phyloP scores from a whole-genome alignment of 2,888 invertebrate genomes.

The Melitaea athalia region DNA sequence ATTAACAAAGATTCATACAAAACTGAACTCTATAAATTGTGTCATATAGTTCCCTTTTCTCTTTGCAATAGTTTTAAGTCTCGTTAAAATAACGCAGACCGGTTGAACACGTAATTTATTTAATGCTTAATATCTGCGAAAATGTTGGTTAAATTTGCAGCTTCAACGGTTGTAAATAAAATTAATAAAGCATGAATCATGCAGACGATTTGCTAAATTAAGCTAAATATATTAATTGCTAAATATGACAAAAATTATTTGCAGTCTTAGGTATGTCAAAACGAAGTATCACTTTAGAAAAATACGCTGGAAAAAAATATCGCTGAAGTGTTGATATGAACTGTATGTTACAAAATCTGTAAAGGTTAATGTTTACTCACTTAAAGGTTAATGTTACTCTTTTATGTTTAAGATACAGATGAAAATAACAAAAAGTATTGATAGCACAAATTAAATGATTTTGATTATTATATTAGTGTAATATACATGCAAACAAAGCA shows the following conservation, averaged over 20 bases:
- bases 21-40: neutral
- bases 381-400: too few relatives aligned
- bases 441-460: too few relatives aligned
- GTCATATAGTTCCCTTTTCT: neutral
- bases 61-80: neutral
- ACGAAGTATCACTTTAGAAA: too few relatives aligned
- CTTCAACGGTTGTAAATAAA: conserved; percentile 1
- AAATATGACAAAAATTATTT: neutral
- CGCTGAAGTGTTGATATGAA: too few relatives aligned
- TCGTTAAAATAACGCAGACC: conserved; percentile 11
- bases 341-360: too few relatives aligned
- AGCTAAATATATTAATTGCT: neutral
- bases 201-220: neutral
- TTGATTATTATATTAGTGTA: too few relatives aligned
- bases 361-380: too few relatives aligned
- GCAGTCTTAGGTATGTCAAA: too few relatives aligned
- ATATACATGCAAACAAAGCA: too few relatives aligned
- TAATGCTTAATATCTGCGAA: conserved; percentile 10
- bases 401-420: too few relatives aligned
- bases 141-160: conserved; percentile 3
- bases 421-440: too few relatives aligned
- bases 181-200: neutral
- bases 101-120: conserved; percentile 10
- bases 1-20: neutral
- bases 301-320: too few relatives aligned